Evolutionary conservation across 1,140 invertebrate genomes (phyloP).

Genomic region (Aphelenchoides avenae): DNA sequence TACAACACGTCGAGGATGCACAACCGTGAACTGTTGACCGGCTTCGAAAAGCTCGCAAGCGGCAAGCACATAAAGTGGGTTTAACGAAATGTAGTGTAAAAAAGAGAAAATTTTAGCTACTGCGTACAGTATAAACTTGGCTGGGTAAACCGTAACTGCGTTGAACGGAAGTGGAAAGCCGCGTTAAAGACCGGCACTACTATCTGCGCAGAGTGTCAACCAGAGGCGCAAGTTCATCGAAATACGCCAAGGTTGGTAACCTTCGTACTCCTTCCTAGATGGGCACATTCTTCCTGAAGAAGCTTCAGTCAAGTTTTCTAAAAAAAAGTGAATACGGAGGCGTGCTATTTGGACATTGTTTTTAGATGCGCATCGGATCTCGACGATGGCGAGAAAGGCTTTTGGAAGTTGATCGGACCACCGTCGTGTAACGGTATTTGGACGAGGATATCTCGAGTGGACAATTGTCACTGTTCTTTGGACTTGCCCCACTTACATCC

Average conservation of each 20-base stretch:
- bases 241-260: constrained; percentile 32
- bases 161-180: constrained; percentile 21
- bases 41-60: constrained; percentile 11
- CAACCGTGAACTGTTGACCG: constrained; percentile 7
- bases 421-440: constrained; percentile 48
- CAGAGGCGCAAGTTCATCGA: constrained; percentile 49
- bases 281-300: background rate
- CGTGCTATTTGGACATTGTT: background rate
- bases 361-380: constrained; percentile 48
- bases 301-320: background rate
- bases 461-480: constrained; percentile 28
- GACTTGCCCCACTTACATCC: too few relatives aligned
- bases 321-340: background rate
- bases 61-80: background rate
- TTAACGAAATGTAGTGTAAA: background rate
- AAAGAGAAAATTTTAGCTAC: constrained; percentile 38
- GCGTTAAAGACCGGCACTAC: background rate
- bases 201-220: constrained; percentile 51
- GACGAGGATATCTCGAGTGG: constrained; percentile 22
- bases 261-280: background rate
- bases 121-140: constrained; percentile 45
- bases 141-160: constrained; percentile 49
- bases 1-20: constrained; percentile 31
- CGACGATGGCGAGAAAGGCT: constrained; percentile 48
- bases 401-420: constrained; percentile 51